Base-by-base conservation (phyloP, 2,888 invertebrate species). In the Drosophila pegasa region DNA sequence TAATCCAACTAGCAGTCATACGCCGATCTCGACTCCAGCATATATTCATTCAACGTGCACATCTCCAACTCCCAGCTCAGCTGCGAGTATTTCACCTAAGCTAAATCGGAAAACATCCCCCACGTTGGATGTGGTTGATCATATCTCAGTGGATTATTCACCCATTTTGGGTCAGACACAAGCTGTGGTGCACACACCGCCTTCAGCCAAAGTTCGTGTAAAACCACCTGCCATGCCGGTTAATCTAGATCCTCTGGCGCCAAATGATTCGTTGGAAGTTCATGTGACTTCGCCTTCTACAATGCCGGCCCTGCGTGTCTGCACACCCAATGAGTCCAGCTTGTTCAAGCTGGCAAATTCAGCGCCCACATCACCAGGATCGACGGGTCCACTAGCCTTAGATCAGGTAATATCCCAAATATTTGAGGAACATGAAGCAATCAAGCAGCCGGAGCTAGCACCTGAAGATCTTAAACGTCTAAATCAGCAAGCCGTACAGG, bases 261-360 rank as follows among this genome's bases (percentile, higher is more conserved):
- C 88, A 12, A 88, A 88, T 38, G 88, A 87, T 40, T 63, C 75
- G 3, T 52, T 89, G 25, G 54, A 74, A 12, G 57, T 78, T 37
- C 69, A 71, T 7, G 60, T 82, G 7, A 63, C 70, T 0, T 63
- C 58, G 12, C 90, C 89, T 4, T 80, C 89, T 0, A 68, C 73
- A 50, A 77, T 90, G 68, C 90, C 90, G 0, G 50, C 62, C 1
- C 38, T 90, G 1, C 66, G 79, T 2, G 41, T 89, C 71, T 96
- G 96, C 80, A 95, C 96, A 6, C 96, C 96, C 3, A 95, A 96
- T 89, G 87, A 89, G 20, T 90, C 90, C 5, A 90, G 87, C 37
- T 80, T 90, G 1, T 90, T 85, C 5, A 90, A 90, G 59, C 40
- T 90, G 41, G 90, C 86, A 20, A 66, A 79, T n/a, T 86, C 90